Conservation (phyloP, 2,888 invertebrate genomes). For the Amiota minor region DNA sequence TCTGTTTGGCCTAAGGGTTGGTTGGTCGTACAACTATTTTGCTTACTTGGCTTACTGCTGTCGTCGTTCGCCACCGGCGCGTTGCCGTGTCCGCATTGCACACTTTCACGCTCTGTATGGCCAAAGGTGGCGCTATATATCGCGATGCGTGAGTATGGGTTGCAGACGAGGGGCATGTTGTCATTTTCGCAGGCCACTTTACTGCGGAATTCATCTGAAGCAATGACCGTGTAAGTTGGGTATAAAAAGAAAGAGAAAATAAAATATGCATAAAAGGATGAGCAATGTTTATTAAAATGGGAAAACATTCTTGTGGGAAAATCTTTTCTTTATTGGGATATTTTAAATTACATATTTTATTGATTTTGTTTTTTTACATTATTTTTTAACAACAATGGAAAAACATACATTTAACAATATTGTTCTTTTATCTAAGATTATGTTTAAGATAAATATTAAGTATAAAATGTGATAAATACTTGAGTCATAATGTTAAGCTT, state of each 20-base stretch:
- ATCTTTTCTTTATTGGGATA: slow-evolving; percentile 37
- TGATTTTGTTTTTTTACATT: background rate
- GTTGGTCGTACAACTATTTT: slow-evolving; percentile 3
- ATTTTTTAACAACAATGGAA: background rate
- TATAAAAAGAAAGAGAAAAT: slow-evolving; percentile 22
- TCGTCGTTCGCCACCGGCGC: slow-evolving; percentile 56
- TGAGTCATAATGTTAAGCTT: no score
- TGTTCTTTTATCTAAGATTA: no score
- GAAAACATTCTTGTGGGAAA: slow-evolving; percentile 34
- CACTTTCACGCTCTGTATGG: slow-evolving; percentile 88
- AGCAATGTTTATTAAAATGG: slow-evolving; percentile 38
- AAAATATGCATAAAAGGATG: background rate
- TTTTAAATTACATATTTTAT: slow-evolving; percentile 41
- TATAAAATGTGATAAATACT: no score
- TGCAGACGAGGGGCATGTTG: slow-evolving; percentile 88
- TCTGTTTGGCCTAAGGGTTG: background rate
- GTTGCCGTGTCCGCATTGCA: slow-evolving; percentile 84
- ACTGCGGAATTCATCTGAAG: slow-evolving; percentile 93
- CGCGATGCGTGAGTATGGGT: slow-evolving; percentile 89
- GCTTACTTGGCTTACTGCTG: slow-evolving; percentile 63
- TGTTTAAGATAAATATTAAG: no score
- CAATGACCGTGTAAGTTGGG: slow-evolving; percentile 39
- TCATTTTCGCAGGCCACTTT: slow-evolving; percentile 95
- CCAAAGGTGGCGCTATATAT: slow-evolving; percentile 95
- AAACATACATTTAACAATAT: no score